Percentiles rank a stretch among this genome's conserved stretches.
Conservation (phyloP, 1,140 invertebrate species). For the Drusus annulatus region DNA sequence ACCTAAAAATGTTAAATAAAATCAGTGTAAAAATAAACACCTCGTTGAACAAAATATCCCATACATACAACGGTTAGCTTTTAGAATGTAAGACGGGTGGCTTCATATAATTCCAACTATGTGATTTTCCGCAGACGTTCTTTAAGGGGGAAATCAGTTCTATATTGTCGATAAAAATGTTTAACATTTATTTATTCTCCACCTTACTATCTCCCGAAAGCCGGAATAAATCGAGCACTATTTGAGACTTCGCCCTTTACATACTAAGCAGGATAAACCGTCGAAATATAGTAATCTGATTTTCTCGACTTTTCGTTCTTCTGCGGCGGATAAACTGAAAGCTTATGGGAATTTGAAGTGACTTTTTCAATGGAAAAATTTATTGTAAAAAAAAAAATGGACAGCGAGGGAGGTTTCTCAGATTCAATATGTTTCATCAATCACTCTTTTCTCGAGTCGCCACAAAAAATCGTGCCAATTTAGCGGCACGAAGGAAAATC, state of each 20-base stretch:
- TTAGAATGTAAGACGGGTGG: neutral
- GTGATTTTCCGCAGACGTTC: slow-evolving; percentile 1
- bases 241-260: slow-evolving; percentile 30
- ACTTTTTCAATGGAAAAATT: slow-evolving; percentile 41
- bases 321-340: slow-evolving; percentile 28
- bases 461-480: neutral
- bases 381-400: slow-evolving; percentile 33
- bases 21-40: too few relatives aligned
- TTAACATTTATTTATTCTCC: slow-evolving; percentile 41
- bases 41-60: too few relatives aligned
- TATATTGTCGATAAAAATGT: slow-evolving; percentile 40
- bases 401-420: slow-evolving; percentile 3
- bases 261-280: slow-evolving; percentile 41
- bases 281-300: slow-evolving; percentile 40
- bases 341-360: slow-evolving; percentile 40
- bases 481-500: neutral
- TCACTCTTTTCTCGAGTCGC: neutral
- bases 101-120: neutral
- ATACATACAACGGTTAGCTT: too few relatives aligned
- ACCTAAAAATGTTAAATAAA: too few relatives aligned
- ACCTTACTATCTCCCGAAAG: slow-evolving; percentile 22
- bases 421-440: slow-evolving; percentile 31
- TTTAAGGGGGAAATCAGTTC: slow-evolving; percentile 19
- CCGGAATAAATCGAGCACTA: slow-evolving; percentile 43
- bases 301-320: slow-evolving; percentile 26